Base-by-base conservation (phyloP, 1,140 invertebrate genomes). In the Chrysomallon squamiferum region DNA sequence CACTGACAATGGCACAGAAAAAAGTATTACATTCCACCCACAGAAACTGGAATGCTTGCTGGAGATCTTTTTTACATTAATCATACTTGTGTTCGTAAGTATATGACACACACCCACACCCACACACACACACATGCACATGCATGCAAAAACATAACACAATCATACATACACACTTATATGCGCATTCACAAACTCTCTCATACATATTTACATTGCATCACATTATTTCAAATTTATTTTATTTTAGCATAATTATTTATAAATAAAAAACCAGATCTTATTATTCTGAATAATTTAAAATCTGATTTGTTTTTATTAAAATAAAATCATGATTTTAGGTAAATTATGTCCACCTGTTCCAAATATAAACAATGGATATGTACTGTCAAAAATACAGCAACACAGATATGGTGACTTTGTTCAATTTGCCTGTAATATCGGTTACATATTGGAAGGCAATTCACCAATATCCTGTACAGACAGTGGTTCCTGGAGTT, bases 371-470 rank as follows among this genome's bases (percentile, higher is more conserved):
- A 25, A 18, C 5, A 97, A 98, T 86, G 96, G 95, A 54, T 88
- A 93, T 72, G 86, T 97, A 41, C 82, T 98, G 13, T 91, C 93
- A 0, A 95, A 93, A 1, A 92, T 92, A 83, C 87, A 88, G 38
- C 88, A 91, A 72, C 95, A 92, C 84, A 93, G 96, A 75, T 98
- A 94, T 83, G 94, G 94, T 0, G 95, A 97, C 83, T 85, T 93
- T 41, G 91, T 96, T 0, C 90, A 89, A 66, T 98, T 97, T 88
- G 93, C 95, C 79, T 98, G 96, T 84, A 90, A 96, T 75, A 97
- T 98, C 85, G 96, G 96, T 18, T 96, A 94, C 81, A 92, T 96
- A 4, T 91, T 97, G 88, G 89, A 91, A 70, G 96, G 96, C 52
- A 91, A 91, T 54, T 89, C 92, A 1, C 90, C 91, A 27, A 86